phyloP scores from a whole-genome alignment of 2,888 invertebrate genomes.

The Conistra vaccinii region DNA sequence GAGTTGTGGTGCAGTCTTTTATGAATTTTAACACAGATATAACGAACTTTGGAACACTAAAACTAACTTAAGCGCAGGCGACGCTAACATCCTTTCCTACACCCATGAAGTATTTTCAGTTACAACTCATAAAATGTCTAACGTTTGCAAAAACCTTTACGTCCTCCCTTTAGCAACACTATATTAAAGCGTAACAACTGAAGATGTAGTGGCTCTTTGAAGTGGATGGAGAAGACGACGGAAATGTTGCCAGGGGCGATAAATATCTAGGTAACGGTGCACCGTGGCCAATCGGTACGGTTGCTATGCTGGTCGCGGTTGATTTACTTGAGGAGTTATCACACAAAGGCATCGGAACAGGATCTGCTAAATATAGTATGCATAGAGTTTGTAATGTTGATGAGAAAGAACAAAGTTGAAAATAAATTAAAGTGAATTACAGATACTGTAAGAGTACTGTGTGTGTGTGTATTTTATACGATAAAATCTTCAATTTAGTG shows the following conservation, averaged over 20 bases:
- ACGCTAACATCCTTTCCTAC: not conserved
- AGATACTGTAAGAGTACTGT: not conserved
- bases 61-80: not conserved
- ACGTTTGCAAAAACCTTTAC: conserved; percentile 48
- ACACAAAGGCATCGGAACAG: conserved; percentile 3
- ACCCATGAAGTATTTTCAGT: conserved; percentile 23
- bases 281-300: conserved; percentile 66
- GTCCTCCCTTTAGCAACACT: conserved; percentile 56
- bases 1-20: not conserved
- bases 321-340: conserved; percentile 41
- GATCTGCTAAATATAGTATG: not conserved
- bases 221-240: conserved; percentile 68
- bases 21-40: not conserved
- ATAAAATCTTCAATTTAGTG: not conserved
- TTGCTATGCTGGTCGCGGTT: conserved; percentile 49
- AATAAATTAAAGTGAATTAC: not conserved
- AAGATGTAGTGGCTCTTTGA: conserved; percentile 71
- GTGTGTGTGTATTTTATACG: no score
- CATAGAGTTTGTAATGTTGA: not conserved
- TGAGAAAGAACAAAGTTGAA: not conserved
- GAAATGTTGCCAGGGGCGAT: conserved; percentile 60
- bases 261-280: conserved; percentile 71
- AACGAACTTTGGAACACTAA: not conserved
- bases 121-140: conserved; percentile 47
- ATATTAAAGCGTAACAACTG: conserved; percentile 66